A percentile compares a stretch with the other conserved stretches of the same genome.
These are phyloP conservation scores for Erpetoichthys calabaricus DNA, from an alignment of 2,797 vertebrate genomes.

Conservation along the genomic window DNA sequence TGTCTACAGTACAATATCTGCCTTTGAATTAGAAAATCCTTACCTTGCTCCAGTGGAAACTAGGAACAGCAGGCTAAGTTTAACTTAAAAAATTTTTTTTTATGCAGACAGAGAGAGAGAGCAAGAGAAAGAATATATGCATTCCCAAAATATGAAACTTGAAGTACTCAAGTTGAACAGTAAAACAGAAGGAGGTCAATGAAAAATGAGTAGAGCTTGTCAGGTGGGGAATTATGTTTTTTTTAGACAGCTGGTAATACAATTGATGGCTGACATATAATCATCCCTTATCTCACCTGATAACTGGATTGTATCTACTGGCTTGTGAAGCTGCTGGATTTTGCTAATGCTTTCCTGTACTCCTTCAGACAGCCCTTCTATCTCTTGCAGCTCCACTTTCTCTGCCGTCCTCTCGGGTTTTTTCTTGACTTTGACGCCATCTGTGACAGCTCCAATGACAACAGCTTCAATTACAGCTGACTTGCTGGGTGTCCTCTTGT, in stretches of 20 bases:
- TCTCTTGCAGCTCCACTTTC: conserved; percentile 36
- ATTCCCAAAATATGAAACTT: no score
- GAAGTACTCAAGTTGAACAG: no score
- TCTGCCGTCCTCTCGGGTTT: conserved; percentile 25
- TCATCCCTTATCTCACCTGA: conserved; percentile 61
- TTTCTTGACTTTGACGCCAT: conserved; percentile 52
- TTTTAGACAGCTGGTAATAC: conserved; percentile 33
- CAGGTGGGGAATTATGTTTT: conserved; percentile 38
- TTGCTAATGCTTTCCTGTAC: conserved; percentile 42
- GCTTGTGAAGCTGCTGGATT: conserved; percentile 51
- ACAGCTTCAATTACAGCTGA: conserved; percentile 39
- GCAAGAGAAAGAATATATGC: no score
- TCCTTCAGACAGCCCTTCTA: conserved; percentile 35
- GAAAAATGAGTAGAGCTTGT: conserved; percentile 35
- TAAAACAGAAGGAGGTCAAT: conserved; percentile 16
- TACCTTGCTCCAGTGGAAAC: no score
- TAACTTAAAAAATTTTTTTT: no score
- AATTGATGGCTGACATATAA: conserved; percentile 46
- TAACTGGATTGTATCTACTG: conserved; percentile 49
- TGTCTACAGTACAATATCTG: no score
- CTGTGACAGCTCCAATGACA: conserved; percentile 31
- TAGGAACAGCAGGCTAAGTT: no score
- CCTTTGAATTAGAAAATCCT: no score
- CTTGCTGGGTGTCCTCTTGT: conserved; percentile 41
- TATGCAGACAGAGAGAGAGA: no score